Percentiles rank a stretch among this genome's conserved stretches.
phyloP scores from a whole-genome alignment of 2,888 invertebrate genomes.

The Leptinotarsa peninsularis region DNA sequence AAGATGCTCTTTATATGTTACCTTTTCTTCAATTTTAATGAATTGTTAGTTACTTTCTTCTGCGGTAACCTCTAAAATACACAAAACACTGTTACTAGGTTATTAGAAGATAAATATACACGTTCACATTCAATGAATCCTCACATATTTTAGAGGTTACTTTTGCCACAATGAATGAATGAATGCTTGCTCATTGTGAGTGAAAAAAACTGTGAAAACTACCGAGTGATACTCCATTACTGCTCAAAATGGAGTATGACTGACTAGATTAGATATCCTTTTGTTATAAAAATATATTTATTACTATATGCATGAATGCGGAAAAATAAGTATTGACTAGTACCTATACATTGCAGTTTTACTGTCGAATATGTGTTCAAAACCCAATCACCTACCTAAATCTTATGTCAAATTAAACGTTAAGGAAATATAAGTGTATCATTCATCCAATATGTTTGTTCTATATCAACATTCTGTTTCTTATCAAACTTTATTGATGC shows the following conservation, averaged over 20 bases:
- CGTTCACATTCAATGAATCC: conserved; percentile 35
- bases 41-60: conserved; percentile 42
- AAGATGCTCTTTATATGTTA: conserved; percentile 55
- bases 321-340: conserved; percentile 62
- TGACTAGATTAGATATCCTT: conserved; percentile 20
- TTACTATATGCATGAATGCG: conserved; percentile 24
- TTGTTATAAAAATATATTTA: conserved; percentile 13
- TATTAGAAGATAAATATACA: conserved; percentile 33
- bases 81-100: conserved; percentile 32
- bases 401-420: conserved; percentile 65
- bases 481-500: too few relatives aligned
- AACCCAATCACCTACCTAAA: conserved; percentile 67
- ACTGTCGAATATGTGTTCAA: conserved; percentile 67
- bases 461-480: too few relatives aligned
- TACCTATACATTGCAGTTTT: conserved; percentile 65
- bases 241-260: conserved; percentile 63
- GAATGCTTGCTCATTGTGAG: conserved; percentile 11
- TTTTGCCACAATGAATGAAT: conserved; percentile 17
- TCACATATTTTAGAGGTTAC: conserved; percentile 40
- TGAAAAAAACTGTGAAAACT: conserved; percentile 18
- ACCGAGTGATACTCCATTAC: conserved; percentile 56
- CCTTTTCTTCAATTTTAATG: conserved; percentile 49
- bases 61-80: conserved; percentile 34
- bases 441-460: too few relatives aligned
- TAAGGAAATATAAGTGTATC: conserved; percentile 8